Base-by-base conservation (phyloP, 2,888 invertebrate species). In the Lasioglossum lativentre region DNA sequence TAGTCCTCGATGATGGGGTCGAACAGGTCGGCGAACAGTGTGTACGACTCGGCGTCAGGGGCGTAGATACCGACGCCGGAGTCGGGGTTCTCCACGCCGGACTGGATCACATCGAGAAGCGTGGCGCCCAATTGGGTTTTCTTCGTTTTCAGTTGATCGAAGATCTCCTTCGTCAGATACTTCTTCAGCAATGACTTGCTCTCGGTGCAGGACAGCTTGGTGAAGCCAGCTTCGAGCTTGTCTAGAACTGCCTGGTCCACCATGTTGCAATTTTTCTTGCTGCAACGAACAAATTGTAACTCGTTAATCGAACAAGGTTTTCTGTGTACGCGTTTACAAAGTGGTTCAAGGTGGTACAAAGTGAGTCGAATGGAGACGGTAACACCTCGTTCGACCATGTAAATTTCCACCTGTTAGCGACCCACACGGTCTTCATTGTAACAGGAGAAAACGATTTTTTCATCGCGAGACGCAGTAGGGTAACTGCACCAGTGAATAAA, bases 1-100 rank as follows among this genome's bases (percentile, higher is more conserved):
- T 99, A 99, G 95, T 99, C 99, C 95, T 99, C 98, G 95, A 99
- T 99, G 96, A 99, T 98, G 95, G 99, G 99, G 96, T 99, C 98
- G 96, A 99, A 99, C 91, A 99, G 96, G 82, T 98, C 98, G 89
- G 98, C 96, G 95, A 99, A 99, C 81, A 98, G 97, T 92, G 97
- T 97, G 96, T 99, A 99, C 80, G 99, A 95, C 96, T 99, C 99
- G 89, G 99, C 99, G 95, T 99, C 99, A 85, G 99, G 99, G 83
- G 99, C 99, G 95, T 99, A 99, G 96, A 99, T 98, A 95, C 99
- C 99, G 89, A 99, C 98, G 93, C 99, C 99, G 90, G 99, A 99
- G 96, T 99, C 99, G 95, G 97, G 97, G 96, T 99, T 99, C 96
- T 99, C 98, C 95, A 99, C 96, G 95, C 98, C 99, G 93, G 99